Percentiles rank a stretch among this genome's conserved stretches.
Conservation (phyloP, 2,797 vertebrate species). For the Fundulus diaphanus region DNA sequence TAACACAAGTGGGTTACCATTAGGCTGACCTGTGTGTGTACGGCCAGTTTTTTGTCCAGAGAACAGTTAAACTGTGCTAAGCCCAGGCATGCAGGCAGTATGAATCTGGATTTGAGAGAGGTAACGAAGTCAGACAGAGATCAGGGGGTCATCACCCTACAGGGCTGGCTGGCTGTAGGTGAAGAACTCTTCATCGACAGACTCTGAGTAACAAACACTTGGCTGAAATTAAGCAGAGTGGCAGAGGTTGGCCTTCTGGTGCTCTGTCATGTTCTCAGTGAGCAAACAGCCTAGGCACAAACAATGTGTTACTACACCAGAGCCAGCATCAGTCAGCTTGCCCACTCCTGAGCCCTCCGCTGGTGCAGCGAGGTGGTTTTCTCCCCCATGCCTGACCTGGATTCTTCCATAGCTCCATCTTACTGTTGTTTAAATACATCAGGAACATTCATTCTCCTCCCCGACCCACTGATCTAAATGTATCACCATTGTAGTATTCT, state of each 20-base stretch:
- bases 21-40: constrained; percentile 61
- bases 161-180: constrained; percentile 46
- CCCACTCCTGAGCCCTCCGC: constrained; percentile 26
- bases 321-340: constrained; percentile 51
- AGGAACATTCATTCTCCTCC: constrained; percentile 58
- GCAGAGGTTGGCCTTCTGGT: constrained; percentile 44
- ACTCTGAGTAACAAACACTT: constrained; percentile 49
- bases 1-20: constrained; percentile 54
- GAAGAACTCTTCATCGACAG: constrained; percentile 67
- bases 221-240: constrained; percentile 64
- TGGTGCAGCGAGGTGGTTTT: constrained; percentile 16
- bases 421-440: constrained; percentile 73
- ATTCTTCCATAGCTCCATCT: constrained; percentile 41
- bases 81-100: constrained; percentile 70
- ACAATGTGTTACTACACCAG: constrained; percentile 14
- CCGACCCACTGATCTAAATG: constrained; percentile 76
- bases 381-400: constrained; percentile 71
- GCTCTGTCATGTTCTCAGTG: constrained; percentile 23
- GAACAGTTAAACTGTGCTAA: constrained; percentile 69
- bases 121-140: constrained; percentile 69
- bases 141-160: constrained; percentile 67
- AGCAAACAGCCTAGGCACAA: constrained; percentile 48
- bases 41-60: constrained; percentile 61
- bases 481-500: constrained; percentile 79
- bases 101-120: constrained; percentile 70